phyloP scores from a whole-genome alignment of 2,113 vertebrate species.

The Nannospalax galili region DNA sequence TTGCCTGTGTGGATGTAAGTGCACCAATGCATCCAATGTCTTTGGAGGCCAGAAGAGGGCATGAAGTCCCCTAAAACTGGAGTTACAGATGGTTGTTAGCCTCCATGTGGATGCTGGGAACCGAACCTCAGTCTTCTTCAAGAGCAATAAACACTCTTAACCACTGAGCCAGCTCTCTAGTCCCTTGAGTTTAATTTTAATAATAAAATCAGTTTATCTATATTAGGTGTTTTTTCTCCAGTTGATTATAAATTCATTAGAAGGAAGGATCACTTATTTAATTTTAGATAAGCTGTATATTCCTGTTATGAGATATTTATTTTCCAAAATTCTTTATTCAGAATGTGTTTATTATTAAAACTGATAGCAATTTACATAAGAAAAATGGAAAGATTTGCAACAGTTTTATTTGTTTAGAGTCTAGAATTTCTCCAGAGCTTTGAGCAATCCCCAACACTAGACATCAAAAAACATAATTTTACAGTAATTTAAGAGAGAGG shows the following conservation, averaged over 20 bases:
- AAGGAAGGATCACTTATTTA: neutral
- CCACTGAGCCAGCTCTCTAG: no score
- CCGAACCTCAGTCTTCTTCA: no score
- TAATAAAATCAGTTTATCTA: conserved; percentile 57
- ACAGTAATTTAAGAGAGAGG: conserved; percentile 64
- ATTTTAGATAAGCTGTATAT: conserved; percentile 53
- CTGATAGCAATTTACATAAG: conserved; percentile 51
- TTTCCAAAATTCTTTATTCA: conserved; percentile 53
- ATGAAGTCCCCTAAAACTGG: no score
- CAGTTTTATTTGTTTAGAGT: conserved; percentile 64
- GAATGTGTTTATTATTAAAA: conserved; percentile 59
- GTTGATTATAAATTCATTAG: conserved; percentile 56
- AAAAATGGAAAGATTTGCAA: conserved; percentile 31
- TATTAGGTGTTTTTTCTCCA: conserved; percentile 32
- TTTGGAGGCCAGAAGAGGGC: no score
- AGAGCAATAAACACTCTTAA: no score
- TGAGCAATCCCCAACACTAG: conserved; percentile 48
- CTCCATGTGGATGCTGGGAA: no score
- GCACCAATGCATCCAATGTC: no score
- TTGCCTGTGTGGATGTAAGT: no score
- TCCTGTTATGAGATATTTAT: conserved; percentile 45
- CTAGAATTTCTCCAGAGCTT: conserved; percentile 59
- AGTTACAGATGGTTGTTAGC: no score
- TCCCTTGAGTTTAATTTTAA: conserved; percentile 51
- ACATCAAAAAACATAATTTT: conserved; percentile 67